These are phyloP conservation scores for Helicoverpa assulta DNA, from an alignment of 2,888 invertebrate species.

Conservation along the genomic window DNA sequence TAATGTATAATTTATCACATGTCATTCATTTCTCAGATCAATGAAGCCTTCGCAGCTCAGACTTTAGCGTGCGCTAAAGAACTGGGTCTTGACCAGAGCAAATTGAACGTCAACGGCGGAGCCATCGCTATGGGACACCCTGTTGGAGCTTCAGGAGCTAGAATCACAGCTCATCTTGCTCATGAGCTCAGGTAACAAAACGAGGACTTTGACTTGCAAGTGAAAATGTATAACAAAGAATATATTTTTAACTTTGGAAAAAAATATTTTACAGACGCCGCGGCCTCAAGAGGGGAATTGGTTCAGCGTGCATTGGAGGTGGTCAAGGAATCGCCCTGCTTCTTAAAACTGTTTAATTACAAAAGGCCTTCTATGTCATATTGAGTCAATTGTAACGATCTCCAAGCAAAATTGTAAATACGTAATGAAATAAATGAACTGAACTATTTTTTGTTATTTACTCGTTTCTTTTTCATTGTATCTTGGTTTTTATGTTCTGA, in stretches of 20 bases:
- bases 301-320: slow-evolving; percentile 99
- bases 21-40: no score
- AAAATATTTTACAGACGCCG: slow-evolving; percentile 91
- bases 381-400: slow-evolving; percentile 38
- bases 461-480: slow-evolving; percentile 20
- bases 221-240: no score
- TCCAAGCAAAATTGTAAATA: slow-evolving; percentile 49
- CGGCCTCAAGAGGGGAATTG: slow-evolving; percentile 95
- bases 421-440: slow-evolving; percentile 13
- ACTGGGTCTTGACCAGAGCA: slow-evolving; percentile 94
- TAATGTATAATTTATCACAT: no score
- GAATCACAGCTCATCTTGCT: slow-evolving; percentile 96
- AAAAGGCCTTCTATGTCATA: not conserved
- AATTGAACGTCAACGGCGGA: slow-evolving; percentile 97
- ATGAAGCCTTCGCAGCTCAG: slow-evolving; percentile 99
- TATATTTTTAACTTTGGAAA: no score
- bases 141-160: slow-evolving; percentile 96
- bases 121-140: slow-evolving; percentile 99
- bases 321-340: slow-evolving; percentile 99
- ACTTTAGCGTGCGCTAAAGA: slow-evolving; percentile 97
- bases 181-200: slow-evolving; percentile 94
- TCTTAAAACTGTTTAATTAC: slow-evolving; percentile 92
- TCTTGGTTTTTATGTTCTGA: not conserved
- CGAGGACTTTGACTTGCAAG: no score
- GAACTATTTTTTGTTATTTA: slow-evolving; percentile 27